Conservation (phyloP, 2,888 invertebrate species). For the Helobdella robusta region DNA sequence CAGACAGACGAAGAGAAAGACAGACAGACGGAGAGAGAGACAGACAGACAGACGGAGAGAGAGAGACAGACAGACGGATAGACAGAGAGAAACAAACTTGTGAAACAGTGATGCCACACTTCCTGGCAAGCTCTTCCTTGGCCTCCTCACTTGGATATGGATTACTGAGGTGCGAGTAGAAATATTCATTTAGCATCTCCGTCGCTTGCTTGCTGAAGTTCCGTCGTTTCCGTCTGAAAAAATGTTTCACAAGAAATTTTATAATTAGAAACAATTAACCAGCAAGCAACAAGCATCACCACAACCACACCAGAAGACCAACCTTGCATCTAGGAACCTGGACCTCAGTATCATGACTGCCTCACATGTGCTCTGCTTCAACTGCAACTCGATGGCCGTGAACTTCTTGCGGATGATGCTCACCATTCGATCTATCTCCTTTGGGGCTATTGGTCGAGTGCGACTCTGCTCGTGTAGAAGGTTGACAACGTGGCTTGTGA, state of each 20-base stretch:
- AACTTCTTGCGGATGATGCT: slow-evolving; percentile 50
- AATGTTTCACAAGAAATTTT: too few relatives aligned
- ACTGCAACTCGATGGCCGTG: slow-evolving; percentile 61
- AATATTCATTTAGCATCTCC: slow-evolving; percentile 97
- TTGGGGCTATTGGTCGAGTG: slow-evolving; percentile 92
- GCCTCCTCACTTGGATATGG: slow-evolving; percentile 99
- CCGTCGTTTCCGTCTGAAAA: slow-evolving; percentile 70
- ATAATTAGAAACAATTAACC: too few relatives aligned
- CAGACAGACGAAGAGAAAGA: not conserved
- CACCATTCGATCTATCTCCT: slow-evolving; percentile 73
- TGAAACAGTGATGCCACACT: slow-evolving; percentile 95
- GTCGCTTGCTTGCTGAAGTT: slow-evolving; percentile 99
- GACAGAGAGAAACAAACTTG: slow-evolving; percentile 57
- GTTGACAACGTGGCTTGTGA: slow-evolving; percentile 99
- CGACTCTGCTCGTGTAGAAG: slow-evolving; percentile 88
- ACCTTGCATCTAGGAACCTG: slow-evolving; percentile 64
- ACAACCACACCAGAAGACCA: not conserved
- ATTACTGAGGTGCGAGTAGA: slow-evolving; percentile 97
- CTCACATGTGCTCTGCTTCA: slow-evolving; percentile 98
- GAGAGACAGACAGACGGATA: not conserved
- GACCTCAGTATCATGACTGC: slow-evolving; percentile 97
- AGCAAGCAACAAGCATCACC: not conserved
- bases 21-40: not conserved
- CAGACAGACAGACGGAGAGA: not conserved
- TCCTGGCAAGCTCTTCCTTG: slow-evolving; percentile 95